Base-by-base conservation (phyloP, 35 echinoderm and acorn worm species). In the Patiria miniata region DNA sequence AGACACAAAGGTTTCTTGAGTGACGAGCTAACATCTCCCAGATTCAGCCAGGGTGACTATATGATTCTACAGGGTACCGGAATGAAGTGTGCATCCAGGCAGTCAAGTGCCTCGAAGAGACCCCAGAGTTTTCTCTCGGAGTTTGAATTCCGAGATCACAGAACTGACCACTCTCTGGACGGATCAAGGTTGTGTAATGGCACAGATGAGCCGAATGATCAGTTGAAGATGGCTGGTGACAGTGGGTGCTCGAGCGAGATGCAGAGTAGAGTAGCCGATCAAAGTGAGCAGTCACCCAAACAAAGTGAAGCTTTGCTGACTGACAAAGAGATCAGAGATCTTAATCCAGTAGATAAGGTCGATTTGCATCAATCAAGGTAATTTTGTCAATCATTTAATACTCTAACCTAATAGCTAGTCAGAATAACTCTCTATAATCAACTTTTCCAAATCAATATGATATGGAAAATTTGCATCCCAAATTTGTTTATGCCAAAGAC, bases 181-280 rank as follows among this genome's bases (percentile, higher is more conserved):
- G 29, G 19, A 10, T 26, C 34, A 73, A 73, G 34, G 65, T 73
- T 34, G 34, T 73, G 65, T 73, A 34, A 73, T 73, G 42, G 42
- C 42, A 12, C 12, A 4, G 12, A 12, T 47, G 34, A 26, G 23
- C 65, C 21, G 26, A 8, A 33, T 38, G 61, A 40, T 5, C 39
- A 34, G 52, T 69, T 77, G 8, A 39, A 79, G 36, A 33, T 23
- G 14, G 39, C 42, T 7, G 56, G 32, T 60, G 79, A 89, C 37
- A 88, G 86, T 88, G 86, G 86, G 58, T 88, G 86, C 26, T 50
- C 39, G 36, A 88, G 86, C 80, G 86, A 88, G 77, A 77, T 78
- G 73, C 39, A 29, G 5, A 78, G 80, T 26, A 36, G 18, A 37
- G 0, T 18, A n/a, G 21, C 73, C 19, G 26, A 15, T 3, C 18